A percentile compares a stretch with the other conserved stretches of the same genome.
Conservation (phyloP, 2,113 vertebrate genomes). For the Percopsis transmontana region DNA sequence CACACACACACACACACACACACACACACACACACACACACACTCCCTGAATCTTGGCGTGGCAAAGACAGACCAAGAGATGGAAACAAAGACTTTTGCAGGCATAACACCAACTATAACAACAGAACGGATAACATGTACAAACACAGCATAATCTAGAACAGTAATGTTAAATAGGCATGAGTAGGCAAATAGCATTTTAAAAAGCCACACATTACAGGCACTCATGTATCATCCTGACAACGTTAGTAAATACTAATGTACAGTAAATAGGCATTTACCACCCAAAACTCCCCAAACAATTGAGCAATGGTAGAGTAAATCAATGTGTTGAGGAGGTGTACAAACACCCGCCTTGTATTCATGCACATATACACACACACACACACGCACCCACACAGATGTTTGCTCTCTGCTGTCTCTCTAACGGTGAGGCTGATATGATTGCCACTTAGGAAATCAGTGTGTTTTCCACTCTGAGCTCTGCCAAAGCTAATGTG, state of each 20-base stretch:
- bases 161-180: conserved; percentile 13
- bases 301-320: conserved; percentile 15
- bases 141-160: background rate
- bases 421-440: conserved; percentile 69
- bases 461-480: conserved; percentile 75
- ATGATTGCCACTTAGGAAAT: conserved; percentile 79
- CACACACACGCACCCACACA: conserved; percentile 51
- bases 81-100: background rate
- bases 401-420: conserved; percentile 73
- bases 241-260: conserved; percentile 2
- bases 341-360: conserved; percentile 13
- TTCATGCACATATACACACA: conserved; percentile 26
- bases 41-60: background rate
- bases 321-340: conserved; percentile 24
- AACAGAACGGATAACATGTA: background rate
- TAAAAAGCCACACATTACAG: background rate
- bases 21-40: background rate
- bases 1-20: too few species aligned
- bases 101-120: too few species aligned
- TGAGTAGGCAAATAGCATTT: background rate
- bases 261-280: conserved; percentile 13
- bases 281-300: conserved; percentile 5
- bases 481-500: conserved; percentile 76
- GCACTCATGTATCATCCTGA: background rate
- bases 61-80: background rate